Conservation (phyloP, 1,140 invertebrate species). For the Lithobius niger region DNA sequence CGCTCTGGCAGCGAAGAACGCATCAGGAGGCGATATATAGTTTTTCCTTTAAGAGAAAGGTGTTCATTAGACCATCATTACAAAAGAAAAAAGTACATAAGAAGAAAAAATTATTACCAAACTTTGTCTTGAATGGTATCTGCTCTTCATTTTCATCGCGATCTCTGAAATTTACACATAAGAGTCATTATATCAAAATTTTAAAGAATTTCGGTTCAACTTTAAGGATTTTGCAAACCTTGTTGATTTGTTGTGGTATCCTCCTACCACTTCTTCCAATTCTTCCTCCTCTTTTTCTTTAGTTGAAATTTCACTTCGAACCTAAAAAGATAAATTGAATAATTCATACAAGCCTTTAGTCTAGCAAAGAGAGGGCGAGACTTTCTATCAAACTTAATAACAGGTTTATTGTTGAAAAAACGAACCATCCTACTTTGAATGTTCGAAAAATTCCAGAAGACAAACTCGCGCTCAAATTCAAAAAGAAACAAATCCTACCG, state of each 20-base stretch:
- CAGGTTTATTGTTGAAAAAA: too few relatives aligned
- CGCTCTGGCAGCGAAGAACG: conserved; percentile 40
- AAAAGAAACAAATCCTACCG: too few relatives aligned
- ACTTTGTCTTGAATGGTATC: conserved; percentile 56
- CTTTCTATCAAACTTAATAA: too few relatives aligned
- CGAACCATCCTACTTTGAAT: too few relatives aligned
- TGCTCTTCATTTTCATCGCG: conserved; percentile 21
- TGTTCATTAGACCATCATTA: not conserved
- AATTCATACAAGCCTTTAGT: too few relatives aligned
- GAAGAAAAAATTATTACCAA: conserved; percentile 36
- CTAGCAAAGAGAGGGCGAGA: too few relatives aligned
- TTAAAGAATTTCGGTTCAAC: too few relatives aligned
- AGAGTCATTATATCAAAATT: conserved; percentile 4
- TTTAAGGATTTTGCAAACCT: too few relatives aligned
- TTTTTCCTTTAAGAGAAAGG: conserved; percentile 24
- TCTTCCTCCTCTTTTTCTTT: conserved; percentile 45
- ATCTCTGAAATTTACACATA: conserved; percentile 11
- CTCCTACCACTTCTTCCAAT: conserved; percentile 29
- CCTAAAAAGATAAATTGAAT: conserved; percentile 26
- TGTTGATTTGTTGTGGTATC: too few relatives aligned
- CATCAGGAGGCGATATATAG: conserved; percentile 38
- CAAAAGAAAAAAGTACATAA: conserved; percentile 10
- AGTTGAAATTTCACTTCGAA: conserved; percentile 53
- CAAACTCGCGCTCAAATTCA: too few relatives aligned
- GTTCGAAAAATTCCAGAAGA: too few relatives aligned